A percentile compares a stretch with the other conserved stretches of the same genome.
Evolutionary conservation across 2,113 vertebrate species (phyloP).

Genomic region (Dasyurus viverrinus): DNA sequence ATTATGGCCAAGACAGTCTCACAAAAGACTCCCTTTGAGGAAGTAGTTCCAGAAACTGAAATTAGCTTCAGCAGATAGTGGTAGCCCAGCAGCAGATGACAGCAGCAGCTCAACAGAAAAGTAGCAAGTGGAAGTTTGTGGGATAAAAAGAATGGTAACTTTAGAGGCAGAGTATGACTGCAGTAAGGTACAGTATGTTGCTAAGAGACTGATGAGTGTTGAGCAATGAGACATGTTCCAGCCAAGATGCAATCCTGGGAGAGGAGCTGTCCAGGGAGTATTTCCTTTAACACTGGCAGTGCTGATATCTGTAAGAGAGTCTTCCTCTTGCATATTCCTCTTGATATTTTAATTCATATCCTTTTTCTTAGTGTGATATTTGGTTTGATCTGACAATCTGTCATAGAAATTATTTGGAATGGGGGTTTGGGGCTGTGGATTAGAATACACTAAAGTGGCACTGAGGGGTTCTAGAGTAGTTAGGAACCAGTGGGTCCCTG

Average conservation of each 20-base stretch:
- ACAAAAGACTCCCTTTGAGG: not conserved
- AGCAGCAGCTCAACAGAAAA: not conserved
- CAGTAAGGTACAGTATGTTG: not conserved
- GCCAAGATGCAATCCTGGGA: not conserved
- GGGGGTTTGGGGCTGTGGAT: not conserved
- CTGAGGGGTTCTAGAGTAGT: not conserved
- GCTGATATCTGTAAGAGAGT: not conserved
- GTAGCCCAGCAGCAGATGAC: not conserved
- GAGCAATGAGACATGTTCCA: not conserved
- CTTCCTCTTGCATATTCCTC: not conserved
- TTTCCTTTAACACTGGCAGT: not conserved
- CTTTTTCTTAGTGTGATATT: not conserved
- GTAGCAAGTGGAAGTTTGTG: not conserved
- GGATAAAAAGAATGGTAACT: not conserved
- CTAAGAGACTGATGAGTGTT: not conserved
- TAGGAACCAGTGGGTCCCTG: not conserved
- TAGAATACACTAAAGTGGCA: not conserved
- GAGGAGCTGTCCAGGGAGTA: not conserved
- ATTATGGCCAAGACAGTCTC: not conserved
- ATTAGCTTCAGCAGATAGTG: not conserved
- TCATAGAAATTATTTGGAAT: not conserved
- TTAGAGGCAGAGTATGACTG: not conserved
- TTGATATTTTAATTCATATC: not conserved
- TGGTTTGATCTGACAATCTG: not conserved
- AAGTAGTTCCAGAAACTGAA: not conserved